Conservation (phyloP, 92 coral and sea anemone species). For the Siderastrea siderea region DNA sequence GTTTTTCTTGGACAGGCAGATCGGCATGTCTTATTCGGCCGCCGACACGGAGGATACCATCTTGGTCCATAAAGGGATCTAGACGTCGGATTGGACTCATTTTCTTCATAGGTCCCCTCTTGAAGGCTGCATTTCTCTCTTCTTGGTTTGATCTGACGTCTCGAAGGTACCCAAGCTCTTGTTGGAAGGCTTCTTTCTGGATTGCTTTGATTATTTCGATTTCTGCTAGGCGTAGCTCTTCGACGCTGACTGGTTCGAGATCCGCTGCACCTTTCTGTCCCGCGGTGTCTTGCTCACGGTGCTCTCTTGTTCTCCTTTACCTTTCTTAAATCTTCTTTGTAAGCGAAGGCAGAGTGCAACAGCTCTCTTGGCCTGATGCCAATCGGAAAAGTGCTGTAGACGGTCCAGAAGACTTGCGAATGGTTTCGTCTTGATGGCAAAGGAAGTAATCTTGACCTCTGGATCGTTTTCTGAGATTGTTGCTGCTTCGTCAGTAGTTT, state of each 20-base stretch:
- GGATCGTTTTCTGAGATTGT: background rate
- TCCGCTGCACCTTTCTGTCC: background rate
- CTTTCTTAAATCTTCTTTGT: background rate
- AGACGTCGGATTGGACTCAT: background rate
- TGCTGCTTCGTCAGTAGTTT: background rate
- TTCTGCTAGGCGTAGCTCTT: background rate
- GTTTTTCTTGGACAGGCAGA: background rate
- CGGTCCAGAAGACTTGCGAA: background rate
- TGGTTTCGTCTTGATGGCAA: background rate
- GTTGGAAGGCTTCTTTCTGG: no score
- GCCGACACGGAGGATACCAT: background rate
- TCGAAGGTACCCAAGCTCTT: background rate
- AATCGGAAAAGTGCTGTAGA: background rate
- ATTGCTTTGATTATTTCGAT: background rate
- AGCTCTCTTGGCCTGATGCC: background rate
- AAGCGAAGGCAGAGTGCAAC: conserved; percentile 6
- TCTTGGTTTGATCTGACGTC: background rate
- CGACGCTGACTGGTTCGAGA: background rate
- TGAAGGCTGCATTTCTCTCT: background rate
- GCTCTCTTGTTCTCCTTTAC: background rate
- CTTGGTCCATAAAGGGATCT: background rate
- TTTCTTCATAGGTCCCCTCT: background rate
- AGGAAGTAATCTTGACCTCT: background rate
- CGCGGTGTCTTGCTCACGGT: background rate
- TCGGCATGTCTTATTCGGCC: background rate